Conservation (phyloP, 1,140 invertebrate species). For the Drosophila willistoni region DNA sequence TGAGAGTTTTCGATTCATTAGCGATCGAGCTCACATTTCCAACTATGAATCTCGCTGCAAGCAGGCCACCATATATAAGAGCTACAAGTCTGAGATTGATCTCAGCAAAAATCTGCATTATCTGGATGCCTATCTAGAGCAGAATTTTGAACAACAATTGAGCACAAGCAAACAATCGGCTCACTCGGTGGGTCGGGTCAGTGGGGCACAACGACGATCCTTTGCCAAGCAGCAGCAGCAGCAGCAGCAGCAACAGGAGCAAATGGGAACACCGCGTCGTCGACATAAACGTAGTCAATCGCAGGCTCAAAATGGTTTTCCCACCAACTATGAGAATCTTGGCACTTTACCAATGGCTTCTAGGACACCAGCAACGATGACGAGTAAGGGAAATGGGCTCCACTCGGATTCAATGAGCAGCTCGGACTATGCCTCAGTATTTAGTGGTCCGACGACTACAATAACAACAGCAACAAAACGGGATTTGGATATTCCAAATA, state of each 20-base stretch:
- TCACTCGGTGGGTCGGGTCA: conserved; percentile 70
- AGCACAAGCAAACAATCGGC: conserved; percentile 59
- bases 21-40: conserved; percentile 70
- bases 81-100: conserved; percentile 82
- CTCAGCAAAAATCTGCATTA: conserved; percentile 81
- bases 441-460: conserved; percentile 67
- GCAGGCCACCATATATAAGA: conserved; percentile 80
- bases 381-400: conserved; percentile 18
- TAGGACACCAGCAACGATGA: conserved; percentile 12
- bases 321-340: conserved; percentile 72
- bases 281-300: conserved; percentile 72
- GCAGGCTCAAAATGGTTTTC: conserved; percentile 42
- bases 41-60: conserved; percentile 74
- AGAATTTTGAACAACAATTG: conserved; percentile 76
- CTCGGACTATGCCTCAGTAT: conserved; percentile 82
- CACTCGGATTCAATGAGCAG: conserved; percentile 78
- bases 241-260: not conserved
- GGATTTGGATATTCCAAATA: conserved; percentile 4
- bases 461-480: conserved; percentile 15
- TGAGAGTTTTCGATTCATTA: conserved; percentile 80
- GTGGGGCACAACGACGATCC: conserved; percentile 46
- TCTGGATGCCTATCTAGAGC: conserved; percentile 77
- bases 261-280: conserved; percentile 26
- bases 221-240: conserved; percentile 43
- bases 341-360: conserved; percentile 61